phyloP scores from a whole-genome alignment of 1,140 invertebrate genomes.

The Vanessa atalanta region DNA sequence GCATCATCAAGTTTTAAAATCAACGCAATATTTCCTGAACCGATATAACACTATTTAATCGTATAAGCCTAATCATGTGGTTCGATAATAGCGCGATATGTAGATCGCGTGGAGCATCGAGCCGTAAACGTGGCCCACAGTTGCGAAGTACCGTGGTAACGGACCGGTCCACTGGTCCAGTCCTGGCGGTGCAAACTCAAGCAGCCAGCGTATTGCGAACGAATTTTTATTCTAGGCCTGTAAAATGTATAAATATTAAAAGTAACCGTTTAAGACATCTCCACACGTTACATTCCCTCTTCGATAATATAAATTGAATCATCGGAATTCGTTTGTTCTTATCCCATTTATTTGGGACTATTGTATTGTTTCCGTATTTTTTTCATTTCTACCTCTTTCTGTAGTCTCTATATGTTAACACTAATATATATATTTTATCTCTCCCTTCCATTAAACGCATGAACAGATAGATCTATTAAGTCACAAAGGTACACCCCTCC shows the following conservation, averaged over 20 bases:
- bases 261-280: too few relatives aligned
- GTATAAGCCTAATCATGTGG: not conserved
- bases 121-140: not conserved
- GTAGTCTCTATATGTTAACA: too few relatives aligned
- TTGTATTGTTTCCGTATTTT: too few relatives aligned
- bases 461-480: too few relatives aligned
- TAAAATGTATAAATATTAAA: not conserved
- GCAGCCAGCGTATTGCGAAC: not conserved
- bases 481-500: too few relatives aligned
- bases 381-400: too few relatives aligned
- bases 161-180: slow-evolving; percentile 56
- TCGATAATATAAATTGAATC: too few relatives aligned
- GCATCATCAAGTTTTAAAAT: not conserved
- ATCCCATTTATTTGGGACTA: too few relatives aligned
- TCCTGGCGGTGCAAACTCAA: slow-evolving; percentile 19
- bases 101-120: slow-evolving; percentile 25
- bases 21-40: slow-evolving; percentile 6
- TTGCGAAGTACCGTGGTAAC: slow-evolving; percentile 53
- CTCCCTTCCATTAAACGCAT: too few relatives aligned
- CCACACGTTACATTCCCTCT: too few relatives aligned
- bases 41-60: not conserved
- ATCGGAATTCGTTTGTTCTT: too few relatives aligned
- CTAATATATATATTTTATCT: too few relatives aligned
- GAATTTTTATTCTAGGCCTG: not conserved
- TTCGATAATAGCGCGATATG: slow-evolving; percentile 18